Evolutionary conservation across 2,797 vertebrate genomes (phyloP).

Genomic region (Cheirogaleus major): DNA sequence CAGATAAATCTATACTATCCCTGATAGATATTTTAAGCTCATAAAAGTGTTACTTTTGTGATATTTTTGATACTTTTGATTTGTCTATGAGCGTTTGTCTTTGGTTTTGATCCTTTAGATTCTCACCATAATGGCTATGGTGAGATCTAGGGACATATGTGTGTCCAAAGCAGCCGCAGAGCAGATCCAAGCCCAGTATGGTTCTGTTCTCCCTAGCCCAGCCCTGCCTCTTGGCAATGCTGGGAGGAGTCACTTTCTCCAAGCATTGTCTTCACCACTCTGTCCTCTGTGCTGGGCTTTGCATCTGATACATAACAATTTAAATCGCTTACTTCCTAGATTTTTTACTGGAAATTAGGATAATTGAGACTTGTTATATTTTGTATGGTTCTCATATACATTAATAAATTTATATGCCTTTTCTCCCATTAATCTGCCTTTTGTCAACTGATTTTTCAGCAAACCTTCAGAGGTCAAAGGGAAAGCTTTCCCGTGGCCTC

Average conservation of each 20-base stretch:
- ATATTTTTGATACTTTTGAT: not conserved
- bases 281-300: not conserved
- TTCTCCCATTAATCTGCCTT: not conserved
- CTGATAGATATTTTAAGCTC: not conserved
- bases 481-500: not conserved
- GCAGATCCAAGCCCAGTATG: not conserved
- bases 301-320: not conserved
- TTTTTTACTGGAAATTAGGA: not conserved
- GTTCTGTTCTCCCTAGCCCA: not conserved
- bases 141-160: not conserved
- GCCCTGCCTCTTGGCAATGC: not conserved
- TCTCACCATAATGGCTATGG: not conserved
- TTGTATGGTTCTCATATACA: not conserved
- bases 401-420: not conserved
- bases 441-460: not conserved
- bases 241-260: not conserved
- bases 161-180: not conserved
- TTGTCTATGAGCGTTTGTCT: not conserved
- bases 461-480: not conserved
- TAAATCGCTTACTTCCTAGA: not conserved
- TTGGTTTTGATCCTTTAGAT: not conserved
- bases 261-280: not conserved
- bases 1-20: not conserved
- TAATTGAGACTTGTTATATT: not conserved
- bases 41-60: not conserved